Evolutionary conservation across 2,888 invertebrate species (phyloP).

Genomic region (Drosophila picticornis): DNA sequence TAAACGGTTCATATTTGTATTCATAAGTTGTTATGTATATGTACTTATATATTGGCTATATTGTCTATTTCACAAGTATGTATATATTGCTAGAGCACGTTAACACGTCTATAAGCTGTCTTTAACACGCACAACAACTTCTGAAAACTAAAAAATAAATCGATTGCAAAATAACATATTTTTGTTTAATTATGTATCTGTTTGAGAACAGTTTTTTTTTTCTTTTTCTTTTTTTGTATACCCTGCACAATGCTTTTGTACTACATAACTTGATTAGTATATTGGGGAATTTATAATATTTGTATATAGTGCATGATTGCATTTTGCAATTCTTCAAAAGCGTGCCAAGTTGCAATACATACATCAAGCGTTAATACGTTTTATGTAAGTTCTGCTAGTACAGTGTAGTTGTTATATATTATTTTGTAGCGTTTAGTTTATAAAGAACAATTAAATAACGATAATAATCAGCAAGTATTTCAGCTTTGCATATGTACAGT

Average conservation of each 20-base stretch:
- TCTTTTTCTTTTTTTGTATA: constrained; percentile 29
- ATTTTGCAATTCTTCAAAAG: constrained; percentile 81
- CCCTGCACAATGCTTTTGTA: constrained; percentile 76
- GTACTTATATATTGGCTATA: constrained; percentile 72
- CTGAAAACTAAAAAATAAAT: constrained; percentile 58
- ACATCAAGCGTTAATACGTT: constrained; percentile 1
- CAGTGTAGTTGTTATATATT: constrained; percentile 5
- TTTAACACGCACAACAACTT: constrained; percentile 57
- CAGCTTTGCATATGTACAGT: constrained; percentile 80
- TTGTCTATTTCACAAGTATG: constrained; percentile 85
- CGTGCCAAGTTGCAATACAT: constrained; percentile 48
- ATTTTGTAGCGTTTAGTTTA: neutral
- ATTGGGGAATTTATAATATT: constrained; percentile 9
- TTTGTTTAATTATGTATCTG: constrained; percentile 2
- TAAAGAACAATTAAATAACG: constrained; percentile 51
- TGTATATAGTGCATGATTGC: constrained; percentile 71
- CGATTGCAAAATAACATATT: constrained; percentile 21
- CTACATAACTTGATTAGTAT: constrained; percentile 31
- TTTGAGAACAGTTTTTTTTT: constrained; percentile 14
- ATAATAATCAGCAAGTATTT: constrained; percentile 82
- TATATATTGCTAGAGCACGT: constrained; percentile 59
- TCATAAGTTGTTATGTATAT: constrained; percentile 26
- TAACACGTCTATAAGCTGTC: constrained; percentile 40
- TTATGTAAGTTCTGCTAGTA: constrained; percentile 5
- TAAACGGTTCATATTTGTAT: constrained; percentile 14